phyloP scores from a whole-genome alignment of 2,113 vertebrate genomes.

The Lasiurus borealis region DNA sequence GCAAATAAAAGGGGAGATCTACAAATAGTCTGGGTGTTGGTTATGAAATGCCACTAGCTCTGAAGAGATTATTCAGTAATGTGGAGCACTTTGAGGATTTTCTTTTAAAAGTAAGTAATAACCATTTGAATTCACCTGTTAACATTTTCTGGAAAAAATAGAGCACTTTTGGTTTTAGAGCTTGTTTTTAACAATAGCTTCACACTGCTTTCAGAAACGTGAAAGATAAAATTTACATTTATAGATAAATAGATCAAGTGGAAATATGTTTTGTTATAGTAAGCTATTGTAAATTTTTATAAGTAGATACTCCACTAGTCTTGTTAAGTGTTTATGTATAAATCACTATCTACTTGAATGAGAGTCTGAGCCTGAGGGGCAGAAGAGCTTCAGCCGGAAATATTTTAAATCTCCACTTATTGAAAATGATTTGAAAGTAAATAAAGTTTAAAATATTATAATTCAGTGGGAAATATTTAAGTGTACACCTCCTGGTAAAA shows the following conservation, averaged over 20 bases:
- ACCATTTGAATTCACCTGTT: not conserved
- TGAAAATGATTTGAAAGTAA: constrained; percentile 16
- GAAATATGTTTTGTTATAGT: not conserved
- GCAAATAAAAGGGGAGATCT: not conserved
- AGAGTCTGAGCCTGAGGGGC: not conserved
- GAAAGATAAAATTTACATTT: not conserved
- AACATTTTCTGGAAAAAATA: not conserved
- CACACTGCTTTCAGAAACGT: not conserved
- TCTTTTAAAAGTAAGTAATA: constrained; percentile 24
- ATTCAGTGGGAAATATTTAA: not conserved
- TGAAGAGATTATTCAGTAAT: not conserved
- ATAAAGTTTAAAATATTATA: constrained; percentile 4
- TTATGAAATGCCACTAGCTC: not conserved
- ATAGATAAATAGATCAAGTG: constrained; percentile 27
- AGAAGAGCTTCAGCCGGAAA: not conserved
- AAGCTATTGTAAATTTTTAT: not conserved
- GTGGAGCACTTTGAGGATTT: not conserved
- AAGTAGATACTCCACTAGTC: not conserved
- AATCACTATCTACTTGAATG: not conserved
- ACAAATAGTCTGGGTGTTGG: not conserved
- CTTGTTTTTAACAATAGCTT: not conserved
- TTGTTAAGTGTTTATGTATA: constrained; percentile 43
- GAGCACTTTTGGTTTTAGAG: not conserved
- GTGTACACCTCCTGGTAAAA: not conserved
- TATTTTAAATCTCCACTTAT: not conserved